phyloP scores from a whole-genome alignment of 2,797 vertebrate genomes.

The Tangara arthus region DNA sequence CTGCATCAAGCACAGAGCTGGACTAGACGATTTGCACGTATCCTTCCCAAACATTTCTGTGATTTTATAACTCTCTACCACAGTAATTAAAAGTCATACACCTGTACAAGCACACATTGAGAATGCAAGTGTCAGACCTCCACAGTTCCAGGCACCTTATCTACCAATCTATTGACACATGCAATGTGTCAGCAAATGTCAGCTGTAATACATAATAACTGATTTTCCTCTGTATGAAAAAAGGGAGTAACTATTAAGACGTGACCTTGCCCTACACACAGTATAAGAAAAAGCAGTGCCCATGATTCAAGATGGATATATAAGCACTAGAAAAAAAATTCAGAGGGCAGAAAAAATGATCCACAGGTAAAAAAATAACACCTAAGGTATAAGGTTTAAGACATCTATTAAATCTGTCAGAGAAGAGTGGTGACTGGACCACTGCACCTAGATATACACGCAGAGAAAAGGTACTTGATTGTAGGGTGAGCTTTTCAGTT shows the following conservation, averaged over 20 bases:
- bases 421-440: background rate
- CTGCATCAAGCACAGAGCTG: background rate
- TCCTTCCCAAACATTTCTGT: background rate
- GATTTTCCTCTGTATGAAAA: background rate
- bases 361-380: background rate
- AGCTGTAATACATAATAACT: background rate
- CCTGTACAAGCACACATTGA: background rate
- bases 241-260: background rate
- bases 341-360: background rate
- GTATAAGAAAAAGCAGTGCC: background rate
- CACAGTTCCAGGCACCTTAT: background rate
- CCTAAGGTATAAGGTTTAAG: background rate
- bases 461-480: background rate
- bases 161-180: background rate
- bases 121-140: background rate
- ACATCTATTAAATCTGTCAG: background rate
- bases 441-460: background rate
- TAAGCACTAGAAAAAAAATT: background rate
- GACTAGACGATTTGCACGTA: background rate
- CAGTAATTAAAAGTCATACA: background rate
- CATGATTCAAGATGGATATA: background rate
- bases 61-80: background rate
- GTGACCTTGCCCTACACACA: background rate
- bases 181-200: background rate
- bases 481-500: background rate